A percentile compares a stretch with the other conserved stretches of the same genome.
phyloP scores from a whole-genome alignment of 2,797 vertebrate genomes.

The Hippocampus kuda region DNA sequence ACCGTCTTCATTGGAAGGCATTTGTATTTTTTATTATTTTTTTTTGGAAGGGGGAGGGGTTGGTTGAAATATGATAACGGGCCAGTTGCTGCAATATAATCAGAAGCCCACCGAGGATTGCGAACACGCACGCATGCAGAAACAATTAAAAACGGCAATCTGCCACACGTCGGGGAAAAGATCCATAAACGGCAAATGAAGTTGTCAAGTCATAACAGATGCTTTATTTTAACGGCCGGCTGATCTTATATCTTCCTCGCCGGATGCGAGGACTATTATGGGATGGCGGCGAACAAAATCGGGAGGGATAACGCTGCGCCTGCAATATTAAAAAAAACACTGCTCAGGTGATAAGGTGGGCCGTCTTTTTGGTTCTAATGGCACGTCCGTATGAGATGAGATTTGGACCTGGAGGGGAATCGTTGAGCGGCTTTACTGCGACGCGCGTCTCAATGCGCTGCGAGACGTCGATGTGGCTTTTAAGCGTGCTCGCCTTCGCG shows the following conservation, averaged over 20 bases:
- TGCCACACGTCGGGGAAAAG: constrained; percentile 11
- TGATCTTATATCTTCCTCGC: neutral
- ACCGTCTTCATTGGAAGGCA: constrained; percentile 30
- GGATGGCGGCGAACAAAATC: neutral
- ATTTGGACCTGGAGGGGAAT: neutral
- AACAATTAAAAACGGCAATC: constrained; percentile 17
- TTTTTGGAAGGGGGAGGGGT: too few species aligned
- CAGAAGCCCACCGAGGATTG: neutral
- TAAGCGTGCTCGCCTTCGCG: neutral
- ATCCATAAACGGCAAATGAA: constrained; percentile 16
- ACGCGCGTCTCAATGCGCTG: neutral
- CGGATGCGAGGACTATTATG: neutral
- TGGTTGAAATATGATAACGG: neutral
- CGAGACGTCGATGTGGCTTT: neutral
- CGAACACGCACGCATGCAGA: neutral
- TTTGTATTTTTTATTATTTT: neutral
- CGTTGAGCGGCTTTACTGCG: neutral
- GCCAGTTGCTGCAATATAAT: neutral
- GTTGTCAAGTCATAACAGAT: constrained; percentile 20
- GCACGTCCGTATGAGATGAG: neutral
- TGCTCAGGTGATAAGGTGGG: neutral
- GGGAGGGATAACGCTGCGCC: too few species aligned
- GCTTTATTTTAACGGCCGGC: constrained; percentile 2
- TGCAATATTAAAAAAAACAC: neutral
- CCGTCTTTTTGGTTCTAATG: neutral